Evolutionary conservation across 2,113 vertebrate species (phyloP).

Genomic region (Pseudolaguvia tuberculata): DNA sequence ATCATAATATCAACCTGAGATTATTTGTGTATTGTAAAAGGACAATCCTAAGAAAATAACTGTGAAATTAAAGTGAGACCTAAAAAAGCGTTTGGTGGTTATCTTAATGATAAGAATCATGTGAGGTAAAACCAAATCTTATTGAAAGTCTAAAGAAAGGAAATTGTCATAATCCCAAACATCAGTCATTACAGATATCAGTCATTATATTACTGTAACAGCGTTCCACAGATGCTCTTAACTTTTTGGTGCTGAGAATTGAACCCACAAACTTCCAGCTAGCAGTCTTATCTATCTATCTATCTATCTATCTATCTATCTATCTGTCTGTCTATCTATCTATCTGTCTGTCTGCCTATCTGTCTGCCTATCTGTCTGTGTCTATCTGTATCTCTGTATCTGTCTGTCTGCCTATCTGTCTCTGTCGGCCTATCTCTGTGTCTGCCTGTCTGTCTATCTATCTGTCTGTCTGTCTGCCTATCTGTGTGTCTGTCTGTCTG

Average conservation of each 20-base stretch:
- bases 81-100: neutral
- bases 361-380: too few species aligned
- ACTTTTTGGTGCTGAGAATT: neutral
- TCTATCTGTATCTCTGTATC: too few species aligned
- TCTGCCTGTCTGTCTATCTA: too few species aligned
- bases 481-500: too few species aligned
- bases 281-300: neutral
- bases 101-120: neutral
- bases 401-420: too few species aligned
- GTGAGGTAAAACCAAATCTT: too few species aligned
- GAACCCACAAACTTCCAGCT: neutral
- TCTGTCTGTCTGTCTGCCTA: too few species aligned
- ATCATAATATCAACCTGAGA: constrained; percentile 7
- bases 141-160: too few species aligned
- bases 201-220: neutral
- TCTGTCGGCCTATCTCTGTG: too few species aligned
- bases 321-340: too few species aligned
- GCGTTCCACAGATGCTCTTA: rapidly evolving
- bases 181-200: neutral
- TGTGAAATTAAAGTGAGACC: constrained; percentile 42
- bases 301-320: too few species aligned
- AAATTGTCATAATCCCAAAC: neutral
- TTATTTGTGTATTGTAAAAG: constrained; percentile 26
- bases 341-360: too few species aligned
- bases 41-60: constrained; percentile 33